Base-by-base conservation (phyloP, 2,797 vertebrate genomes). In the Rhinichthys osculus region DNA sequence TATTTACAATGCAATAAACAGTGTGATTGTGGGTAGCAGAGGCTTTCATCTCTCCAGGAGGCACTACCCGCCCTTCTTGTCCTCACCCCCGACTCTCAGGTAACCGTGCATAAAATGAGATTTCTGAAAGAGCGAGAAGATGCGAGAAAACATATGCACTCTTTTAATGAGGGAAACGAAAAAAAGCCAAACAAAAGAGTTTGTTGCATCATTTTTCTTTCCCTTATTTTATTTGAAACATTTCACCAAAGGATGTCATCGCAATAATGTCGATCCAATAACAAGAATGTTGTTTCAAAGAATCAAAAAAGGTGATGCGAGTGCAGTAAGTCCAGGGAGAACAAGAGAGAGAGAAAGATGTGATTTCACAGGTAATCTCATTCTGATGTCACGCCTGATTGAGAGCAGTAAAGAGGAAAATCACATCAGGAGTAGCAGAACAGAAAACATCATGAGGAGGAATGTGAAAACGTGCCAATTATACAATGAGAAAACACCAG, bases 151-250 rank as follows among this genome's bases (percentile, higher is more conserved):
- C 66, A 74, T 72, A 74, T 54, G 86, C 64, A 57, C 33, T 11
- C 57, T 66, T 72, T 82, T 84, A 82, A 89, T 78, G 85, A 88
- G 64, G 71, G 9, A 27, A 57, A 59, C 27, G 73, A 91, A 52
- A 5, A 27, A 67, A 84, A 86, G 38, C 76, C 52, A 88, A 52
- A 81, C 87, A 71, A 84, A 66, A 80, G 10, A 77, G 7, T 40
- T 82, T 86, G 33, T 79, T 52, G 71, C 21, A 79, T 80, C 1
- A 23, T 54, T 83, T 91, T 95, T 93, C 87, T 82, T 91, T 94
- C 93, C 89, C 83, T 92, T 92, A 93, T 88, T 35, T 57, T 47
- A 90, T 87, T 81, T 90, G 87, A 93, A 93, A 83, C 27, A 82
- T 83, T 83, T 81, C 81, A 89, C 66, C n/a, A 83, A 84, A 86